These are phyloP conservation scores for Macquaria australasica DNA, from an alignment of 2,113 vertebrate species.

Conservation along the genomic window DNA sequence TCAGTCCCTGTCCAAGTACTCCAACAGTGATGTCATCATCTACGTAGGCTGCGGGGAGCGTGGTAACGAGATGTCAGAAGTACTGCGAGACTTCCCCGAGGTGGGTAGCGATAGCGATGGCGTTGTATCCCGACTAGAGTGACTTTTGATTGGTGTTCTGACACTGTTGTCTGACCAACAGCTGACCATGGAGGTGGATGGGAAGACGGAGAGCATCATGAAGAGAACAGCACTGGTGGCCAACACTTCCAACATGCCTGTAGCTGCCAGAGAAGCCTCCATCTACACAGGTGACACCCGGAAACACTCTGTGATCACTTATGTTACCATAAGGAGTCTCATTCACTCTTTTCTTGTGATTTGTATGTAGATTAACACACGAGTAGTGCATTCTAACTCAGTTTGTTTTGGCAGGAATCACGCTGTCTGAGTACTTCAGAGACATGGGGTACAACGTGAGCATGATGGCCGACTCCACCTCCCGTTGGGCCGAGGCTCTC, in stretches of 20 bases:
- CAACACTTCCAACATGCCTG: constrained; percentile 99
- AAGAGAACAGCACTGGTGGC: constrained; percentile 98
- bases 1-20: constrained; percentile 97
- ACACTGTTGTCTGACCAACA: constrained; percentile 73
- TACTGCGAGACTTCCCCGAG: constrained; percentile 97
- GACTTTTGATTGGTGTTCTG: constrained; percentile 8
- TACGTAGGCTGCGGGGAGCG: constrained; percentile 98
- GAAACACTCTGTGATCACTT: background rate
- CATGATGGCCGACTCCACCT: constrained; percentile 99
- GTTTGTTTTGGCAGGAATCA: constrained; percentile 89
- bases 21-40: constrained; percentile 98
- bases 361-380: background rate
- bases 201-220: constrained; percentile 98
- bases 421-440: constrained; percentile 96
- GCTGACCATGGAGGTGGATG: constrained; percentile 98
- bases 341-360: too few species aligned
- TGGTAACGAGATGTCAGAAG: constrained; percentile 99
- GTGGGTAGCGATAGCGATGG: constrained; percentile 76
- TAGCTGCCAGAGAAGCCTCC: constrained; percentile 97
- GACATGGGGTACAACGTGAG: constrained; percentile 99
- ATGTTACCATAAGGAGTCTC: background rate
- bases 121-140: background rate
- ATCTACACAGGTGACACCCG: constrained; percentile 93
- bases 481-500: constrained; percentile 97
- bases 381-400: background rate